phyloP scores from a whole-genome alignment of 2,888 invertebrate genomes.

The Crepidodera aurea region DNA sequence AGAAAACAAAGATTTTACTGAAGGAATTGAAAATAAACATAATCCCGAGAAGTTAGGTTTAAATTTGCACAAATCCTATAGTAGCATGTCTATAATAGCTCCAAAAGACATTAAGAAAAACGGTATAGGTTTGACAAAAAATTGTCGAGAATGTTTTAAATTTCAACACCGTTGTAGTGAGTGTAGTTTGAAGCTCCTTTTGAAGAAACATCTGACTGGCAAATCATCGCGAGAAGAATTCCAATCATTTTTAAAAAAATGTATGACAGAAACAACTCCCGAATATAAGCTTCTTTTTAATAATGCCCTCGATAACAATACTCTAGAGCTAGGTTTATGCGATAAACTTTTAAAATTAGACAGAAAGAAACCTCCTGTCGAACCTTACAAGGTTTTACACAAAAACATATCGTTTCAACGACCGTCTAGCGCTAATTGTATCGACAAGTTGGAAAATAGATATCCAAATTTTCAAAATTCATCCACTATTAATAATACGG shows the following conservation, averaged over 20 bases:
- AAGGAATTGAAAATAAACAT: neutral
- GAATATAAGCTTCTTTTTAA: constrained; percentile 38
- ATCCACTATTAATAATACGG: neutral
- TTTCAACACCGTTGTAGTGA: constrained; percentile 42
- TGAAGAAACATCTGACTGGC: constrained; percentile 37
- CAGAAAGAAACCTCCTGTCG: constrained; percentile 9
- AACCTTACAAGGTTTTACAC: constrained; percentile 11
- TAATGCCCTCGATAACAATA: constrained; percentile 32
- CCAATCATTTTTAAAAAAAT: constrained; percentile 39
- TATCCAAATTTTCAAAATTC: neutral
- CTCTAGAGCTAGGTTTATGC: constrained; percentile 33
- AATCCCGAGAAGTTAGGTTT: constrained; percentile 38
- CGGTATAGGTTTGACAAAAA: constrained; percentile 4
- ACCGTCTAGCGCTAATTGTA: neutral
- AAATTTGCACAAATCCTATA: constrained; percentile 50
- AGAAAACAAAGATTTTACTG: constrained; percentile 32
- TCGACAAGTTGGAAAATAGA: neutral
- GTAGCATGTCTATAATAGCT: constrained; percentile 48
- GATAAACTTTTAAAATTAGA: constrained; percentile 22
- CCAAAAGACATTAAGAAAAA: constrained; percentile 28
- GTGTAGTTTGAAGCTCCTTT: constrained; percentile 37
- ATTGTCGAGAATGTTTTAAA: constrained; percentile 41
- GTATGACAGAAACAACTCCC: constrained; percentile 37
- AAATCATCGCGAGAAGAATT: constrained; percentile 38
- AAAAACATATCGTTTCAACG: constrained; percentile 24